These are phyloP conservation scores for Megalops cyprinoides DNA, from an alignment of 2,797 vertebrate species.

Conservation along the genomic window DNA sequence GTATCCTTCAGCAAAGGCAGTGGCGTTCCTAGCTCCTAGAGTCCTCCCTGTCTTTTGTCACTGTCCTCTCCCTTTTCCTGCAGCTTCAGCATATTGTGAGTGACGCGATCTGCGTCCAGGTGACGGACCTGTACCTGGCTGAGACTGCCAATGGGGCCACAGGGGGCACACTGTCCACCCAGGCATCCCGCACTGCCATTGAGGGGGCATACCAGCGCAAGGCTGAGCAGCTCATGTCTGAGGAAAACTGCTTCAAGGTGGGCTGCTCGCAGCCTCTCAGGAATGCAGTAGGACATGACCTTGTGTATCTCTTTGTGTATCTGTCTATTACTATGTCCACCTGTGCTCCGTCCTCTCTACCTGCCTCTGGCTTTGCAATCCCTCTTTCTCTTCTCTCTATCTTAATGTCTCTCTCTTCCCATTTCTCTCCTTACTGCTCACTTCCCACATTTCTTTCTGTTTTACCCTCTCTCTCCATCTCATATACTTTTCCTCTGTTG, in stretches of 20 bases:
- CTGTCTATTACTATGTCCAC: background rate
- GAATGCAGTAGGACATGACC: background rate
- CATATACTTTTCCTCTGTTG: no score
- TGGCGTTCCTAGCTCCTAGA: no score
- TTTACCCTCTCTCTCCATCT: no score
- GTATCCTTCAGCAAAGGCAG: no score
- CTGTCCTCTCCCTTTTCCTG: background rate
- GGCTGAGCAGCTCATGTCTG: constrained; percentile 93
- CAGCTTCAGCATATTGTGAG: constrained; percentile 98
- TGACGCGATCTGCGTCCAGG: constrained; percentile 91
- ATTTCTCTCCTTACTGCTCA: no score
- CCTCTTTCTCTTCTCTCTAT: no score
- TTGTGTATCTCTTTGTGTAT: background rate
- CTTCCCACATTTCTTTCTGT: no score
- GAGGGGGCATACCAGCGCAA: constrained; percentile 92
- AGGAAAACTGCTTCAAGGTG: constrained; percentile 99
- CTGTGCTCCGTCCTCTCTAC: background rate
- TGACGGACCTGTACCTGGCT: constrained; percentile 89
- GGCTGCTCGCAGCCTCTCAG: background rate
- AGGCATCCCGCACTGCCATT: constrained; percentile 76
- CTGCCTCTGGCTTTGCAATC: no score
- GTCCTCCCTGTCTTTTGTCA: background rate
- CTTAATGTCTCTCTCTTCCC: no score
- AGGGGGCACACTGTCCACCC: constrained; percentile 82
- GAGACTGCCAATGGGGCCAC: constrained; percentile 88